Percentiles rank a stretch among this genome's conserved stretches.
phyloP scores from a whole-genome alignment of 1,140 invertebrate species.

The Drosophila biarmipes region DNA sequence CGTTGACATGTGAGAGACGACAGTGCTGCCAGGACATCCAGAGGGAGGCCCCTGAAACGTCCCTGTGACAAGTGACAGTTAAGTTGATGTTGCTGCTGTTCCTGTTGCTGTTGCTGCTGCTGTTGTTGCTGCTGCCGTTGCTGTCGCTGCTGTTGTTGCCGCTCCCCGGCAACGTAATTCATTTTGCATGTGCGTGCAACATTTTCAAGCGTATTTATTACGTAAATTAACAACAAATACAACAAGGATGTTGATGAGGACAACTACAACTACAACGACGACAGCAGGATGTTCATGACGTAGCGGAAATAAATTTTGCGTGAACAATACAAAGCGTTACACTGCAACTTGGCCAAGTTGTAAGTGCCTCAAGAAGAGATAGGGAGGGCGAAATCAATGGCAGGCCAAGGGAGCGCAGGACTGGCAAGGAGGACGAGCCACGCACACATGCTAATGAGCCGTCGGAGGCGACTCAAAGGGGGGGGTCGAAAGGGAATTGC shows the following conservation, averaged over 20 bases:
- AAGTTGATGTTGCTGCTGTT: constrained; percentile 71
- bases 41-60: constrained; percentile 59
- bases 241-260: constrained; percentile 48
- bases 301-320: constrained; percentile 83
- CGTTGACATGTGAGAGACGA: constrained; percentile 84
- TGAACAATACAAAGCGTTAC: constrained; percentile 82
- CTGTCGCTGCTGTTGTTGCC: constrained; percentile 16
- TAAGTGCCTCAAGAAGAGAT: constrained; percentile 11
- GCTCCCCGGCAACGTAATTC: constrained; percentile 71
- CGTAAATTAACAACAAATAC: constrained; percentile 80
- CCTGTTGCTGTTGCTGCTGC: constrained; percentile 11
- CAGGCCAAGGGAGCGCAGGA: constrained; percentile 16
- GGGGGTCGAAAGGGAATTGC: not conserved
- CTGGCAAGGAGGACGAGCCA: constrained; percentile 16
- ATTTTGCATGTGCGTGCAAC: constrained; percentile 82
- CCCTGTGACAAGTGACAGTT: constrained; percentile 84
- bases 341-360: constrained; percentile 78
- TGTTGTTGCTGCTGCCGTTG: constrained; percentile 3
- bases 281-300: constrained; percentile 81
- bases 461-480: constrained; percentile 10
- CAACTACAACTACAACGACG: constrained; percentile 53
- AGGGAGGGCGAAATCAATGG: constrained; percentile 61
- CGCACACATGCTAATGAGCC: constrained; percentile 76
- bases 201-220: constrained; percentile 84
- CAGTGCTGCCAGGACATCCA: constrained; percentile 63